Base-by-base conservation (phyloP, 2,888 invertebrate species). In the Hofmannophila pseudospretella region DNA sequence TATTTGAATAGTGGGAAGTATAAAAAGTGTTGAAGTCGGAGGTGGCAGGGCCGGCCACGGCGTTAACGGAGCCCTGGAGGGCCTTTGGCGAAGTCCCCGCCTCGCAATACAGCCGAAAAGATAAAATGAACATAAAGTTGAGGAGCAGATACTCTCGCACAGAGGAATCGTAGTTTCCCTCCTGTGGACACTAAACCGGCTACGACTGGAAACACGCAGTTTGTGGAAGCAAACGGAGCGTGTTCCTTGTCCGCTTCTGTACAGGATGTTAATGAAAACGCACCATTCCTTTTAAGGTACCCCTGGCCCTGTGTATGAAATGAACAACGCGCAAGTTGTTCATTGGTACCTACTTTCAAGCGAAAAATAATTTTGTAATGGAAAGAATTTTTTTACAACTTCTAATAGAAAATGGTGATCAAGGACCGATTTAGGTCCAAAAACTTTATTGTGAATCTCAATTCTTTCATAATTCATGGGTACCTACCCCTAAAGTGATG, bases 51-150 rank as follows among this genome's bases (percentile, higher is more conserved):
- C 67, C 67, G 66, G 71, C 69, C 71, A 68, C 69, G 66, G 69
- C 69, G 76, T 78, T 82, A 85, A 85, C 81, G 82, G 64, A 79
- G 68, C 85, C 82, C 84, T 69, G 50, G 85, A 86, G 85, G 69
- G 79, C 78, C 73, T 76, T 85, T 78, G 74, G 53, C 70, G 62
- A 65, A 69, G 72, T 78, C 80, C 77, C 84, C 67, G 72, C 60
- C 61, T 76, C 78, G 79, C 80, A 81, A 79, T 84, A 82, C 79
- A 73, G 74, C 71, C 79, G 74, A 78, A 85, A 84, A 85, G 81
- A 86, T 86, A 85, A 86, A 85, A 85, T 78, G 82, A 81, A 85
- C 84, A 80, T 85, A 85, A 85, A 84, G 75, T 85, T 84, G 77
- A 84, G 79, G 67, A 80, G 75, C 66, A 76, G 80, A 84, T 84